Percentiles rank a stretch among this genome's conserved stretches.
These are phyloP conservation scores for Criorhina ranunculi DNA, from an alignment of 2,888 invertebrate genomes.

Conservation along the genomic window DNA sequence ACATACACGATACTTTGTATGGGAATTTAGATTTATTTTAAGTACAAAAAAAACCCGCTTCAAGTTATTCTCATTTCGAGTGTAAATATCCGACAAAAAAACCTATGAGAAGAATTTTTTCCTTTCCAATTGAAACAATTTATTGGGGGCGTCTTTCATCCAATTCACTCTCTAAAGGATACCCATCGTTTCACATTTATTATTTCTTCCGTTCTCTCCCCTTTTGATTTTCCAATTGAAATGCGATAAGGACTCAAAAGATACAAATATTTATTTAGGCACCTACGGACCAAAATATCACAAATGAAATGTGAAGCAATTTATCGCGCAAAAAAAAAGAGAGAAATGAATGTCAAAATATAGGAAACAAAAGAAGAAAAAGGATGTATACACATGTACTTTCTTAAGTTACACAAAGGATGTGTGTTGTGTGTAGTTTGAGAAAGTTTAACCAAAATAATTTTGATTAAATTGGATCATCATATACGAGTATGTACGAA, in stretches of 20 bases:
- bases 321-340: constrained; percentile 7
- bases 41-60: background rate
- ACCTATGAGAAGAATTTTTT: constrained; percentile 5
- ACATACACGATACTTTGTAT: background rate
- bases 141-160: background rate
- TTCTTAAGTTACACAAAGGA: constrained; percentile 2
- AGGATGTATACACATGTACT: background rate
- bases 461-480: constrained; percentile 11
- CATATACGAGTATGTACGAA: background rate
- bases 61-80: constrained; percentile 10
- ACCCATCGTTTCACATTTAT: constrained; percentile 6
- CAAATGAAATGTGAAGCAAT: constrained; percentile 36
- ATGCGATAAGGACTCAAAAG: constrained; percentile 42
- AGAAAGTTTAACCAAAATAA: background rate
- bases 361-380: background rate
- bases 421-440: background rate
- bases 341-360: constrained; percentile 12
- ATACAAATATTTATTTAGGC: constrained; percentile 58
- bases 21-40: constrained; percentile 9
- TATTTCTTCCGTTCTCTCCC: constrained; percentile 6
- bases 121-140: constrained; percentile 3
- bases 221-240: constrained; percentile 49
- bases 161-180: background rate
- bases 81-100: constrained; percentile 30
- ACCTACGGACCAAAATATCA: constrained; percentile 28